Evolutionary conservation across 2,888 invertebrate species (phyloP).

Genomic region (Dione vanillae): DNA sequence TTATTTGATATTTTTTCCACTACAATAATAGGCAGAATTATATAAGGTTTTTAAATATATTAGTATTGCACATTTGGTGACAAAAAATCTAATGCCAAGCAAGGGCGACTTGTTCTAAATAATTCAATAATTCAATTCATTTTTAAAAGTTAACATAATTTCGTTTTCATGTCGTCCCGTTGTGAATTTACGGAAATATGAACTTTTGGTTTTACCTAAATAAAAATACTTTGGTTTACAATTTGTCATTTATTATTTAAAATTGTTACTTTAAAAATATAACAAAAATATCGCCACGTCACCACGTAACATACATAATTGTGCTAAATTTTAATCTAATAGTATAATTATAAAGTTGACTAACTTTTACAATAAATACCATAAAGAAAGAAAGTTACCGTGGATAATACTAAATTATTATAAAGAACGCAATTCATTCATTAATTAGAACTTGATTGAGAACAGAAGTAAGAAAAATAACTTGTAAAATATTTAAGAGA

Average conservation of each 20-base stretch:
- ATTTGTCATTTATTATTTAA: slow-evolving; percentile 11
- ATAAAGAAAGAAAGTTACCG: background rate
- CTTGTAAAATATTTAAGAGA: background rate
- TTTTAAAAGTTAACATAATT: no score
- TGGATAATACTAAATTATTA: background rate
- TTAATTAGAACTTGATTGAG: background rate
- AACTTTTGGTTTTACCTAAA: background rate
- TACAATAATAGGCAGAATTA: no score
- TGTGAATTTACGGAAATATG: background rate
- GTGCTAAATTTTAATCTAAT: slow-evolving; percentile 5
- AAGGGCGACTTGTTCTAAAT: no score
- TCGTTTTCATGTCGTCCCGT: no score
- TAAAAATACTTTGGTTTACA: background rate
- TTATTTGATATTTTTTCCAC: no score
- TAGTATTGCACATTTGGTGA: no score
- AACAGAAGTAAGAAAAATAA: background rate
- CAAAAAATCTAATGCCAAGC: no score
- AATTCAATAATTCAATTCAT: no score
- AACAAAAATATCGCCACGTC: background rate
- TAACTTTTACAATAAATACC: slow-evolving; percentile 22
- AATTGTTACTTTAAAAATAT: slow-evolving; percentile 11
- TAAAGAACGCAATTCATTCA: background rate
- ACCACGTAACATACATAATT: slow-evolving; percentile 14
- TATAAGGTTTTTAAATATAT: no score
- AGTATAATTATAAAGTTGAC: slow-evolving; percentile 14